phyloP scores from a whole-genome alignment of 1,140 invertebrate genomes.

The Whitmania pigra region DNA sequence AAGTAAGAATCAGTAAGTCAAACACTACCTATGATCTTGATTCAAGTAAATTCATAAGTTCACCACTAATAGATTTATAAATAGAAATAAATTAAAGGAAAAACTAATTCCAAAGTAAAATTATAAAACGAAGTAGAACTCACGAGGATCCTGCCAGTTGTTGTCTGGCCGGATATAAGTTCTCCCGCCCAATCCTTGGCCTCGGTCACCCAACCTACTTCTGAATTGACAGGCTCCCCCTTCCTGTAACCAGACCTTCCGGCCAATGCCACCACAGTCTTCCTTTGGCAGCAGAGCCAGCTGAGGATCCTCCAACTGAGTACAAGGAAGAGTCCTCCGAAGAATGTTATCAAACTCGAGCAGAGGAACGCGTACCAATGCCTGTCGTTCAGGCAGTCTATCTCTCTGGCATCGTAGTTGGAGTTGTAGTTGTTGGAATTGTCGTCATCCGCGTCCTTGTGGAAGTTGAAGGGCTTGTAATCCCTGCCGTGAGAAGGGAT shows the following conservation, averaged over 20 bases:
- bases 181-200: conserved; percentile 99
- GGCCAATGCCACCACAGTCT: not conserved
- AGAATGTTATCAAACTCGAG: conserved; percentile 89
- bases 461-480: too few relatives aligned
- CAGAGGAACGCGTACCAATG: conserved; percentile 59
- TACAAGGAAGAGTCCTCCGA: conserved; percentile 62
- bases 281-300: conserved; percentile 49
- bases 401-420: not conserved
- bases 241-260: conserved; percentile 2
- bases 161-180: conserved; percentile 98
- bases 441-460: too few relatives aligned
- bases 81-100: too few relatives aligned
- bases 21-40: too few relatives aligned
- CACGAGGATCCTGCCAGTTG: conserved; percentile 95
- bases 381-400: conserved; percentile 23
- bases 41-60: too few relatives aligned
- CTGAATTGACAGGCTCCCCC: conserved; percentile 32
- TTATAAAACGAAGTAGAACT: conserved; percentile 43
- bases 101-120: too few relatives aligned
- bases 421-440: too few relatives aligned
- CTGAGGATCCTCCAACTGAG: conserved; percentile 75
- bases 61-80: too few relatives aligned
- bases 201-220: conserved; percentile 60
- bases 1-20: too few relatives aligned
- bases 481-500: too few relatives aligned